These are phyloP conservation scores for Andrena dorsata DNA, from an alignment of 2,888 invertebrate species.

Conservation along the genomic window DNA sequence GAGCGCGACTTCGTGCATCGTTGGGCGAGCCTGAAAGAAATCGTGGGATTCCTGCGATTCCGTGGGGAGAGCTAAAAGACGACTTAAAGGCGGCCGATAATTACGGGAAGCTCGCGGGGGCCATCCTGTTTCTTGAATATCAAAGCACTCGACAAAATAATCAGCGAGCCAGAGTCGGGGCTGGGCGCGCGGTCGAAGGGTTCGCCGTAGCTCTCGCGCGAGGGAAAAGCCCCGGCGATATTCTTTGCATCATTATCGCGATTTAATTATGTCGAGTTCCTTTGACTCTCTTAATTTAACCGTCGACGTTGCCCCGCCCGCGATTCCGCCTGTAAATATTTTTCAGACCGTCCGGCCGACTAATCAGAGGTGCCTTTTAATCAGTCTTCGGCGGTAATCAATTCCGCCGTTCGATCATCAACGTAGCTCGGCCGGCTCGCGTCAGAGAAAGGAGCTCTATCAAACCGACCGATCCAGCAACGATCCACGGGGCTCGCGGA, in stretches of 20 bases:
- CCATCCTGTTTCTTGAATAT: slow-evolving; percentile 73
- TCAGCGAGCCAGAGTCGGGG: slow-evolving; percentile 69
- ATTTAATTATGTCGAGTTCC: slow-evolving; percentile 81
- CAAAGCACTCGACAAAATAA: slow-evolving; percentile 79
- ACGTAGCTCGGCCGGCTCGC: not conserved
- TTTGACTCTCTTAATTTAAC: slow-evolving; percentile 80
- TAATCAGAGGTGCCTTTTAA: slow-evolving; percentile 73
- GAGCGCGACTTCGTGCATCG: not conserved
- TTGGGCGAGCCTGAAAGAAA: slow-evolving; percentile 35
- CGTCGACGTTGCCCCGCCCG: slow-evolving; percentile 32
- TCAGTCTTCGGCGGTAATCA: slow-evolving; percentile 62
- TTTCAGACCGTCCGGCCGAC: slow-evolving; percentile 54
- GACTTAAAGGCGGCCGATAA: slow-evolving; percentile 69
- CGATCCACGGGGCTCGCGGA: not conserved
- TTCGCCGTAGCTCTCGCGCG: slow-evolving; percentile 50
- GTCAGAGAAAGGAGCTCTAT: not conserved
- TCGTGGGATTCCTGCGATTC: slow-evolving; percentile 35
- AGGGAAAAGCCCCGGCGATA: slow-evolving; percentile 65
- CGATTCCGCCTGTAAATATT: slow-evolving; percentile 70
- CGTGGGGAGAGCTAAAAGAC: slow-evolving; percentile 42
- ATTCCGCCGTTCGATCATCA: slow-evolving; percentile 32
- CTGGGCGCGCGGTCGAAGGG: slow-evolving; percentile 69
- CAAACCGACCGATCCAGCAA: not conserved
- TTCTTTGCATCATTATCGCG: slow-evolving; percentile 82
- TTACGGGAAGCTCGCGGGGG: slow-evolving; percentile 73